Evolutionary conservation across 1,140 invertebrate species (phyloP), one percentile per base, ranked within the genome.

Genomic region (Chionoecetes opilio): DNA sequence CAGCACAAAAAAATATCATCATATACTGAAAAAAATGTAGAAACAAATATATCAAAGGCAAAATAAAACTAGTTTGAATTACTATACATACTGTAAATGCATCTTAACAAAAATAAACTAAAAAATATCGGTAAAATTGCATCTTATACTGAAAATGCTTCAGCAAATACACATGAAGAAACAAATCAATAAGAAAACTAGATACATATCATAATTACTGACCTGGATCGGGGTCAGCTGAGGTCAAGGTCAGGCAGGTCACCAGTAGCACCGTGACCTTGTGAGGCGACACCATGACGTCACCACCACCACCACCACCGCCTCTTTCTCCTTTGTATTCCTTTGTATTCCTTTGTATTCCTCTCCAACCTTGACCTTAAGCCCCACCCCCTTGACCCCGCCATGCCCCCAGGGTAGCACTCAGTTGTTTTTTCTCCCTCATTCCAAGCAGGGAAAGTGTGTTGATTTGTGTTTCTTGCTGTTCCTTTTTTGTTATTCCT

Each of bases 211-310:
- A 17, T 26, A 75, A 75, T n/a, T 21, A 75, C 63, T n/a, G n/a
- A 75, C 63, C 63, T 75, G 63, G 63, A 75, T 75, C 63, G 21
- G 63, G 63, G 63, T 75, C 63, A n/a, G 63, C 63, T 6, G 63
- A 75, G 63, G 63, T 75, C 63, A 75, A 26, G 11, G 63, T 75
- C 11, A 75, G 63, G 63, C 63, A 75, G 63, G 21, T 75, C 63
- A 75, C 63, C 63, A 75, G n/a, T 17, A 75, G 11, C 63, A 75
- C 63, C 63, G 63, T 75, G 63, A 75, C 63, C 63, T 75, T 75
- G n/a, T 26, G 63, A 21, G 21, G 63, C 8, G 63, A 26, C 63
- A 75, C 63, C 63, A 75, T 75, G 63, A 75, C 63, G 63, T 75
- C 63, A 75, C 21, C 63, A 75, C 63, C 63, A 75, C 63, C 63